Base-by-base conservation (phyloP, 2,113 vertebrate species). In the Oreochromis tanganicae region DNA sequence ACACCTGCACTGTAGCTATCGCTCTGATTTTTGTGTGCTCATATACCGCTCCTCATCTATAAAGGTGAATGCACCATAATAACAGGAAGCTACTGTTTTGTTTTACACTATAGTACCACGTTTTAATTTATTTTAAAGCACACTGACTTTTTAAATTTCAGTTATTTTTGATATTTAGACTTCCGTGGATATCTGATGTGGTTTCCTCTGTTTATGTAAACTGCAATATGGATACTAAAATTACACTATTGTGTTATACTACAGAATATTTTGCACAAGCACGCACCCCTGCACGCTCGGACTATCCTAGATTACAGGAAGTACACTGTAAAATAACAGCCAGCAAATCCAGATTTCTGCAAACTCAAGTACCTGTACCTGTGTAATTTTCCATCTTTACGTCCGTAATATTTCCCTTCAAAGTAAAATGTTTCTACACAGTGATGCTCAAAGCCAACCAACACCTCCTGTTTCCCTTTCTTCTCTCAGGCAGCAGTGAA, bases 381-480 rank as follows among this genome's bases (percentile, higher is more conserved):
- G 61, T 66, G 34, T 13, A 19, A 66, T 36, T 38, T 21, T 38
- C 34, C 34, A 38, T 34, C 61, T 38, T 19, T 5, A 10, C 32
- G 3, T 38, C 19, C 0, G 10, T 66, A 66, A 66, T 66, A 66
- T 38, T 38, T n/a, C 43, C 32, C 43, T 0, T 61, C 68, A 59
- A 82, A 80, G 81, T 80, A 84, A 91, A 89, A 32, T 12, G 54
- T 52, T 29, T 82, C 34, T 19, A 5, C 16, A 19, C 57, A 2
- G 68, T 71, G 83, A 89, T 84, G 87, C 87, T 80, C 80, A 80
- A 73, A 81, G 59, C 38, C 36, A 4, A 78, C 73, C 81, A 27
- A 21, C 73, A 73, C 87, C n/a, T 89, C 81, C 89, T 85, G 85
- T 16, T 71, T 43, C 0, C 68, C 21, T 16, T 41, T 46, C 89